Conservation (phyloP, 2,797 vertebrate species). For the Lutjanus argentimaculatus region DNA sequence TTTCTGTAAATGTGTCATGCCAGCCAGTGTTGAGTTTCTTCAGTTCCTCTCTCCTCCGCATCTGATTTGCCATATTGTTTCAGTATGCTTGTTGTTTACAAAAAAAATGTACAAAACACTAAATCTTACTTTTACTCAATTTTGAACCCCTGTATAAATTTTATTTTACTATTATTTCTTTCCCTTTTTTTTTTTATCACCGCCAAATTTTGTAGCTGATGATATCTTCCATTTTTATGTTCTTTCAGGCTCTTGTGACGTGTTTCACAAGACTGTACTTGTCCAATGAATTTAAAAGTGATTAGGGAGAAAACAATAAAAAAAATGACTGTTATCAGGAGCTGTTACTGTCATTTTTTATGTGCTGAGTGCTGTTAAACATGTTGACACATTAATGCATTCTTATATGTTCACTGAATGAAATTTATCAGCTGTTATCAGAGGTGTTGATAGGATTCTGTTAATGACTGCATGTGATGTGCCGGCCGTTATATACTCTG, state of each 20-base stretch:
- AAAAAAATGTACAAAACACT: conserved; percentile 84
- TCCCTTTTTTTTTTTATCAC: conserved; percentile 59
- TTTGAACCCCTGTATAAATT: conserved; percentile 67
- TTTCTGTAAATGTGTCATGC: conserved; percentile 70
- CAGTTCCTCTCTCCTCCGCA: conserved; percentile 55
- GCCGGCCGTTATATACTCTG: neutral
- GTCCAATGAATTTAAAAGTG: conserved; percentile 86
- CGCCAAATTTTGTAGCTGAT: conserved; percentile 82
- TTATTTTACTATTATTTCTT: conserved; percentile 59
- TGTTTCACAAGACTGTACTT: conserved; percentile 79
- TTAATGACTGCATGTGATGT: neutral
- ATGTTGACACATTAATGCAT: neutral
- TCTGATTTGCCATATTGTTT: conserved; percentile 66
- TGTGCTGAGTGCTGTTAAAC: conserved; percentile 4
- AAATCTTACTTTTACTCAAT: conserved; percentile 70
- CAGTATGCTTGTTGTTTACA: conserved; percentile 84
- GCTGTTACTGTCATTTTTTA: conserved; percentile 30
- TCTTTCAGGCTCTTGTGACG: conserved; percentile 81
- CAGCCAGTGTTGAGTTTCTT: conserved; percentile 77
- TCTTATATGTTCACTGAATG: neutral
- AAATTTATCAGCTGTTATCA: neutral
- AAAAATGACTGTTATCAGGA: conserved; percentile 69
- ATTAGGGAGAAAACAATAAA: conserved; percentile 84
- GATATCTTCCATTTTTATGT: conserved; percentile 77
- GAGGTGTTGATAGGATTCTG: neutral